A percentile compares a stretch with the other conserved stretches of the same genome.
Evolutionary conservation across 2,113 vertebrate genomes (phyloP).

Genomic region (Mustelus asterias): DNA sequence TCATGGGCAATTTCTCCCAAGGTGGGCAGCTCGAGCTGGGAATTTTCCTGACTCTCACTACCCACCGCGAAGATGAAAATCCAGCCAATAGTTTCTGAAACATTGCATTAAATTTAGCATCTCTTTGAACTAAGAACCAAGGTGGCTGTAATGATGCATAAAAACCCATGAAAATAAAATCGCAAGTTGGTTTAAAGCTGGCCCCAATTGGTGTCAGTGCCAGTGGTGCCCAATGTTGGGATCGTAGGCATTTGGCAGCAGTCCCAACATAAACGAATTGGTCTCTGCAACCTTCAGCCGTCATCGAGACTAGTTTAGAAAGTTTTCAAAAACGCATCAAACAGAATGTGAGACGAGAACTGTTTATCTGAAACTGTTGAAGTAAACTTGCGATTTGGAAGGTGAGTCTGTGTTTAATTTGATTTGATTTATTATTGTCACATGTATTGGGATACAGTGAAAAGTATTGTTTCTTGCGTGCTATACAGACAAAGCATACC

Average conservation of each 20-base stretch:
- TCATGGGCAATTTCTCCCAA: too few species aligned
- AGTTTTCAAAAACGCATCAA: not conserved
- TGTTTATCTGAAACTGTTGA: not conserved
- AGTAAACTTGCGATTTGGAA: not conserved
- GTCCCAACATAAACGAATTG: not conserved
- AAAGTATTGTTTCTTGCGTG: too few species aligned
- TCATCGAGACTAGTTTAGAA: not conserved
- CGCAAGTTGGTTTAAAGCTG: not conserved
- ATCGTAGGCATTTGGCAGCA: not conserved
- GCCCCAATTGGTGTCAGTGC: not conserved
- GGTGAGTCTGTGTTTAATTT: not conserved
- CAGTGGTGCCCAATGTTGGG: not conserved
- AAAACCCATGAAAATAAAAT: not conserved
- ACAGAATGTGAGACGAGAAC: not conserved
- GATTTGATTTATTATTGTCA: too few species aligned
- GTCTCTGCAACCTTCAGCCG: not conserved
- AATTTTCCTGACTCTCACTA: too few species aligned
- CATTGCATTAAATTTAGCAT: not conserved
- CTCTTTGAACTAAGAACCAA: not conserved
- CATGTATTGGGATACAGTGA: too few species aligned
- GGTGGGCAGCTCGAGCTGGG: too few species aligned
- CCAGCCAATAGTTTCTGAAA: not conserved
- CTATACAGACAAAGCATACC: too few species aligned
- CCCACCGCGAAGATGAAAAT: too few species aligned
- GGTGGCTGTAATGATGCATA: not conserved